A percentile compares a stretch with the other conserved stretches of the same genome.
Conservation (phyloP, 2,113 vertebrate species). For the Ptilorrhoa leucosticta region DNA sequence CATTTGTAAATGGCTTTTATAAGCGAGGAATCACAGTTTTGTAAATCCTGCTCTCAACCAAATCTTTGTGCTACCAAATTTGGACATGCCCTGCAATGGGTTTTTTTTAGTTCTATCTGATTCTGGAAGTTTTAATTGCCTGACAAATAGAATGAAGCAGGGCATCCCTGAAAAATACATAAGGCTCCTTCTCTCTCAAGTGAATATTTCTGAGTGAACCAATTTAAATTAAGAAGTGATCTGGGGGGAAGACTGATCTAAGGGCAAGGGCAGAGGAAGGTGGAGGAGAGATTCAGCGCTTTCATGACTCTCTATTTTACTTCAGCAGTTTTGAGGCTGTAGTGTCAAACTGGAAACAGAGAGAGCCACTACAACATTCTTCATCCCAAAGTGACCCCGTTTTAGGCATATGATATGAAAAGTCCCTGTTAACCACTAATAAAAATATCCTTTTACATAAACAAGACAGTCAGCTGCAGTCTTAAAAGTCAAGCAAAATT, state of each 20-base stretch:
- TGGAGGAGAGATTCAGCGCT: neutral
- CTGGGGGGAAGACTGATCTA: neutral
- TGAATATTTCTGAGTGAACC: neutral
- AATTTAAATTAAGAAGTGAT: neutral
- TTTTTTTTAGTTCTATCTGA: neutral
- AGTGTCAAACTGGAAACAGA: neutral
- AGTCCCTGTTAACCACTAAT: neutral
- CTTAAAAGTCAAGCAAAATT: neutral
- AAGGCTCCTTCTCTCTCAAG: neutral
- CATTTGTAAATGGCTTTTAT: neutral
- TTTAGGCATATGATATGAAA: neutral
- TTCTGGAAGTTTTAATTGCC: neutral
- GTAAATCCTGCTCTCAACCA: neutral
- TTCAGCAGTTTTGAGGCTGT: neutral
- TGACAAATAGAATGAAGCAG: neutral
- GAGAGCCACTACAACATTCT: neutral
- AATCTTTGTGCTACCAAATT: neutral
- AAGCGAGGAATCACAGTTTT: neutral
- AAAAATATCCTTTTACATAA: neutral
- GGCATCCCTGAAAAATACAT: neutral
- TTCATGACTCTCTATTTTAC: neutral
- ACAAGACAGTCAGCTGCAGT: neutral
- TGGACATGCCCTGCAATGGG: neutral
- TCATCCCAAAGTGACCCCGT: neutral
- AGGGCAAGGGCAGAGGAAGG: neutral